A percentile compares a stretch with the other conserved stretches of the same genome.
phyloP scores from a whole-genome alignment of 30 jellyfish, hydroid and myxozoan genomes.

The Catostylus mosaicus region DNA sequence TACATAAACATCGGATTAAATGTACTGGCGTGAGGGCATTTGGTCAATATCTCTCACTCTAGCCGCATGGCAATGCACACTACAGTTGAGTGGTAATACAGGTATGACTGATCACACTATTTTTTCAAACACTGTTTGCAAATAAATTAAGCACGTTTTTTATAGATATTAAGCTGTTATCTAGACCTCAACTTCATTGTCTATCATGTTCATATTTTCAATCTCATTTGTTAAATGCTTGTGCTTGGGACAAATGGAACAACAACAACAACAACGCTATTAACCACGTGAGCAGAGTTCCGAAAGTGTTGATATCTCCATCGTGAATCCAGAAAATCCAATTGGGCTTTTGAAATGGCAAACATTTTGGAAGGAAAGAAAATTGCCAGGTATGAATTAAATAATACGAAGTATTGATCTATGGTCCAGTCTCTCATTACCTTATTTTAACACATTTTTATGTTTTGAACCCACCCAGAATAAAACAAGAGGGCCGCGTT shows the following conservation, averaged over 20 bases:
- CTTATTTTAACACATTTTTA: no score
- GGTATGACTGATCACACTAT: neutral
- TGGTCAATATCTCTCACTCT: no score
- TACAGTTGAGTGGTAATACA: neutral
- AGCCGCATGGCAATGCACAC: neutral
- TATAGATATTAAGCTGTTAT: neutral
- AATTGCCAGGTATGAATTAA: slow-evolving; percentile 14
- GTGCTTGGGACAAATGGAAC: neutral
- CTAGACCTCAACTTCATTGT: neutral
- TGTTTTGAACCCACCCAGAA: neutral
- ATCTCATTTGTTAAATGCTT: no score
- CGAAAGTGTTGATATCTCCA: neutral
- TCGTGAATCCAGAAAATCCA: no score
- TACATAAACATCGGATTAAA: neutral
- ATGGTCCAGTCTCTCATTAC: neutral
- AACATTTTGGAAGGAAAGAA: slow-evolving; percentile 42
- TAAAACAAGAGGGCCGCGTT: neutral
- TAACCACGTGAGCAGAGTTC: neutral
- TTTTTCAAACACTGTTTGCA: no score
- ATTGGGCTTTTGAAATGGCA: slow-evolving; percentile 26
- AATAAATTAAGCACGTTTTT: no score
- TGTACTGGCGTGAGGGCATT: neutral
- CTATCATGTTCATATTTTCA: neutral
- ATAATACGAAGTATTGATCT: neutral
- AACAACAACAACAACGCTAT: neutral